Evolutionary conservation across 1,140 invertebrate species (phyloP).

Genomic region (Pararge aegeria): DNA sequence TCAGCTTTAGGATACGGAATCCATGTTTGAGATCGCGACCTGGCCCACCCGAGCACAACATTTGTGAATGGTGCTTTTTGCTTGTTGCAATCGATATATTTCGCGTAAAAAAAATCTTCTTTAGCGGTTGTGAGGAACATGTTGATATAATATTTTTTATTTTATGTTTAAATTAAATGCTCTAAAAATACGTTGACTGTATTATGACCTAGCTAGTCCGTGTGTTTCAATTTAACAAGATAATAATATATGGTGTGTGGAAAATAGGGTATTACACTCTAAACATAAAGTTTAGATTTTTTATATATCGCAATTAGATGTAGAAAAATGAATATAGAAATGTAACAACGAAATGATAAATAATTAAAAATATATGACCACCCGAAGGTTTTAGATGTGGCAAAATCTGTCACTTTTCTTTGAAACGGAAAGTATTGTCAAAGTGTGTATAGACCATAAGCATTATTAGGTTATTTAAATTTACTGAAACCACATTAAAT

Average conservation of each 20-base stretch:
- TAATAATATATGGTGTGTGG: constrained; percentile 16
- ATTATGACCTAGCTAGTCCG: constrained; percentile 49
- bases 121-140: constrained; percentile 70
- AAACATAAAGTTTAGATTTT: too few relatives aligned
- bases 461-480: too few relatives aligned
- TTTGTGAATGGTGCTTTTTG: constrained; percentile 56
- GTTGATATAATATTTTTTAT: constrained; percentile 61
- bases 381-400: too few relatives aligned
- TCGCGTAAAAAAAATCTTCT: constrained; percentile 38
- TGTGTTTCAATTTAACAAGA: constrained; percentile 31
- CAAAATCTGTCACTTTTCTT: too few relatives aligned
- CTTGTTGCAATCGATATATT: constrained; percentile 53
- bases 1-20: constrained; percentile 2
- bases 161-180: constrained; percentile 34
- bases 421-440: too few relatives aligned
- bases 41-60: constrained; percentile 62
- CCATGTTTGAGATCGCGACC: constrained; percentile 25
- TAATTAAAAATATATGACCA: too few relatives aligned
- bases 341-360: too few relatives aligned
- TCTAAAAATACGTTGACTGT: constrained; percentile 40
- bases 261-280: constrained; percentile 3
- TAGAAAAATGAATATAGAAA: too few relatives aligned
- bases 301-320: too few relatives aligned
- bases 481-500: too few relatives aligned
- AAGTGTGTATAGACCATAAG: too few relatives aligned